Percentiles rank a stretch among this genome's conserved stretches.
phyloP scores from a whole-genome alignment of 35 echinoderm and acorn worm genomes.

The Chiridota heheva region DNA sequence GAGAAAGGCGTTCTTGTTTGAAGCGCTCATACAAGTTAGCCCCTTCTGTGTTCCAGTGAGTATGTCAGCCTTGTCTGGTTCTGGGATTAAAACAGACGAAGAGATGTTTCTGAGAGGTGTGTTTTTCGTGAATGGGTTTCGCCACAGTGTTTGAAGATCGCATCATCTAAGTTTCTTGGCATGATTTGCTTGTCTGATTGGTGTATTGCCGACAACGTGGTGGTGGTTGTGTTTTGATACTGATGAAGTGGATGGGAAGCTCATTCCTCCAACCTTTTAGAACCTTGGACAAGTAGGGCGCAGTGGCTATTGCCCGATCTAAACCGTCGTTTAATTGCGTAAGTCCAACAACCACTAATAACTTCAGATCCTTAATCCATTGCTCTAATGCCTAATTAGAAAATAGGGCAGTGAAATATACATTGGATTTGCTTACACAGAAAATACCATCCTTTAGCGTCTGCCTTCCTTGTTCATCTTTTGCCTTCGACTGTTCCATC shows the following conservation, averaged over 20 bases:
- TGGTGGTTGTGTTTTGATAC: background rate
- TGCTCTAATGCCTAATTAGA: constrained; percentile 28
- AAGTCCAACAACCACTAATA: constrained; percentile 34
- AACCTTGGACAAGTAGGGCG: constrained; percentile 20
- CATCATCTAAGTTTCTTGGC: constrained; percentile 30
- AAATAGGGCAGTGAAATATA: constrained; percentile 15
- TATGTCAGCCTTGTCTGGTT: constrained; percentile 33
- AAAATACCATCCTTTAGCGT: constrained; percentile 47
- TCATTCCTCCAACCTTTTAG: constrained; percentile 17
- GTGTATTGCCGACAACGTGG: constrained; percentile 9
- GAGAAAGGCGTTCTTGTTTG: constrained; percentile 14
- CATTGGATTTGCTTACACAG: constrained; percentile 1
- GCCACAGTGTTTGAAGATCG: constrained; percentile 16
- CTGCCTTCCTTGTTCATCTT: constrained; percentile 41
- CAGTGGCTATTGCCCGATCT: constrained; percentile 24
- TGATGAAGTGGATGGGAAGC: constrained; percentile 2
- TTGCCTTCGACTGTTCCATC: constrained; percentile 34
- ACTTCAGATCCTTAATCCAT: constrained; percentile 30
- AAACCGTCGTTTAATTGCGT: constrained; percentile 33
- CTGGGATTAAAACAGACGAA: constrained; percentile 18
- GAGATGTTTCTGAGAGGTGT: constrained; percentile 35
- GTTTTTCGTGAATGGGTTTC: constrained; percentile 22
- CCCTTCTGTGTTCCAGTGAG: constrained; percentile 22
- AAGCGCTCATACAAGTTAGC: constrained; percentile 2
- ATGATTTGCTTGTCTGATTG: constrained; percentile 31